Evolutionary conservation across 2,888 invertebrate species (phyloP).

Genomic region (Apodemia zela): DNA sequence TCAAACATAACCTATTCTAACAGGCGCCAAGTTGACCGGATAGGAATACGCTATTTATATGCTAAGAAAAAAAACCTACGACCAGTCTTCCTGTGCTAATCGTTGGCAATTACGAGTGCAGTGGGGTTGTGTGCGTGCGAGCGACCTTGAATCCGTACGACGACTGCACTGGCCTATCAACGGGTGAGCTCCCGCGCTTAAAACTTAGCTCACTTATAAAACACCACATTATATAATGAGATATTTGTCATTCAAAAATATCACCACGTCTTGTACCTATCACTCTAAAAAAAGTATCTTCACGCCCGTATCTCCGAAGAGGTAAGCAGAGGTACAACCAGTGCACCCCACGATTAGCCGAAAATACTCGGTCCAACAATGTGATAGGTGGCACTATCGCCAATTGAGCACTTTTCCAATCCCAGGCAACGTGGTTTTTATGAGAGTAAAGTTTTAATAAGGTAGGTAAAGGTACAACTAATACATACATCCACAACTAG

Average conservation of each 20-base stretch:
- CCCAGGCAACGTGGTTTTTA: too few species aligned
- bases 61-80: constrained; percentile 43
- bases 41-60: constrained; percentile 39
- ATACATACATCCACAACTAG: too few species aligned
- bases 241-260: background rate
- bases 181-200: constrained; percentile 34
- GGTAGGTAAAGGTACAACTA: too few species aligned
- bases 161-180: constrained; percentile 62
- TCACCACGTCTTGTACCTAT: background rate
- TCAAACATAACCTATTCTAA: constrained; percentile 43
- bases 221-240: constrained; percentile 6
- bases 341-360: too few species aligned
- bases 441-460: too few species aligned
- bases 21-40: constrained; percentile 39
- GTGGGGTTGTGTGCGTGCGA: constrained; percentile 40
- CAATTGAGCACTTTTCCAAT: too few species aligned
- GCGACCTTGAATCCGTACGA: constrained; percentile 69
- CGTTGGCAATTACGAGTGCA: constrained; percentile 63
- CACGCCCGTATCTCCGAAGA: too few species aligned
- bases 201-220: constrained; percentile 22
- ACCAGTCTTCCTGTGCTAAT: constrained; percentile 76
- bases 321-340: too few species aligned
- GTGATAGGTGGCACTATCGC: too few species aligned
- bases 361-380: too few species aligned
- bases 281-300: too few species aligned